Evolutionary conservation across 2,113 vertebrate species (phyloP).

Genomic region (Piaya cayana): DNA sequence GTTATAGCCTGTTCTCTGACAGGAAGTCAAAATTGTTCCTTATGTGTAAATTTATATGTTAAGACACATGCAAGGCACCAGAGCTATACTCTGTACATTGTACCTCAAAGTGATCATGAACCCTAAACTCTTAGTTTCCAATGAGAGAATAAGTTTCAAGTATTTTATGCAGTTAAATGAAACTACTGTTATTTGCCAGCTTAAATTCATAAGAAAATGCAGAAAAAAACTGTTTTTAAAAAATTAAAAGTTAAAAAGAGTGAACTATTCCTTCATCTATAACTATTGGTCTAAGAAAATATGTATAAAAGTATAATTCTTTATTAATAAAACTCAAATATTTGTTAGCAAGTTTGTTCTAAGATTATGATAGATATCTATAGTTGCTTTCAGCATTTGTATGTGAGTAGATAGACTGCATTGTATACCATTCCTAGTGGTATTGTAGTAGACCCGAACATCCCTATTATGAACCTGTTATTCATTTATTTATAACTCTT

Average conservation of each 20-base stretch:
- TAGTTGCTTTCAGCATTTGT: background rate
- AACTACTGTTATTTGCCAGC: background rate
- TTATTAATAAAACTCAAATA: background rate
- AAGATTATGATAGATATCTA: background rate
- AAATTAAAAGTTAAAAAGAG: background rate
- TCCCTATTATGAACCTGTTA: background rate
- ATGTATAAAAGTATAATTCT: background rate
- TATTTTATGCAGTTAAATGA: background rate
- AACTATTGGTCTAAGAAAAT: background rate
- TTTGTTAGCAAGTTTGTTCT: background rate
- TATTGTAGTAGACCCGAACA: background rate
- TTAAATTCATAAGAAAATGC: background rate
- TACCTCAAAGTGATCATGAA: background rate
- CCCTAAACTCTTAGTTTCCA: background rate
- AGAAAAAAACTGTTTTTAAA: background rate
- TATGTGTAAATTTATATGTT: background rate
- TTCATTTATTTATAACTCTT: constrained; percentile 1
- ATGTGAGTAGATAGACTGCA: background rate
- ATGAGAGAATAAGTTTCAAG: background rate
- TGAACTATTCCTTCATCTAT: background rate
- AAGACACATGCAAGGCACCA: background rate
- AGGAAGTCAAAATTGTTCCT: background rate
- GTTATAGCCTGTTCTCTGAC: background rate
- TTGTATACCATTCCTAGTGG: background rate
- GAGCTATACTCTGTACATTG: background rate